A percentile compares a stretch with the other conserved stretches of the same genome.
phyloP scores from a whole-genome alignment of 2,888 invertebrate genomes.

The Aricia artaxerxes region DNA sequence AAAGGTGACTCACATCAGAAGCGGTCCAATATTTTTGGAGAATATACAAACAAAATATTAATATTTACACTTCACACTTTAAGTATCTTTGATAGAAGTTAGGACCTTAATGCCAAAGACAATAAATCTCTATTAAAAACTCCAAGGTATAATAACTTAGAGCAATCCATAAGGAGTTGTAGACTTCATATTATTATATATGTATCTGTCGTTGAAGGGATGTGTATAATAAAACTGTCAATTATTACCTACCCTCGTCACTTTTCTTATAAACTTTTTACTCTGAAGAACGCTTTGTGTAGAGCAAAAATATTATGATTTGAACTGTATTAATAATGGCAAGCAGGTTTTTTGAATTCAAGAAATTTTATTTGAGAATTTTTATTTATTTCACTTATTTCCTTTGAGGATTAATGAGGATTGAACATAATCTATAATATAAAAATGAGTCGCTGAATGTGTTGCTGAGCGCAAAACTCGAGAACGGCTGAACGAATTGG shows the following conservation, averaged over 20 bases:
- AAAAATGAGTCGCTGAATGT: too few relatives aligned
- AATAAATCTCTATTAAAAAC: background rate
- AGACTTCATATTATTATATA: background rate
- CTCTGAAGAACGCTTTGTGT: slow-evolving; percentile 31
- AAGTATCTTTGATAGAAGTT: too few relatives aligned
- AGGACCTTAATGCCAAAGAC: too few relatives aligned
- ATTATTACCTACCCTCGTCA: slow-evolving; percentile 40
- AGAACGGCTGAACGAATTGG: too few relatives aligned
- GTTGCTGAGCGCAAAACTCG: too few relatives aligned
- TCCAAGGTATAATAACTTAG: background rate
- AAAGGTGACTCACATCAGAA: background rate
- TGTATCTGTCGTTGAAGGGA: background rate
- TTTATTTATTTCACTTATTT: background rate
- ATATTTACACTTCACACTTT: too few relatives aligned
- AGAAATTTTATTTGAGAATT: background rate
- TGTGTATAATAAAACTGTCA: slow-evolving; percentile 38
- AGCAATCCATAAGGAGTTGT: background rate
- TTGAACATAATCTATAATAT: background rate
- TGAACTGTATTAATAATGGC: slow-evolving; percentile 5
- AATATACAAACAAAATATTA: background rate
- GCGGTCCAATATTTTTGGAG: background rate
- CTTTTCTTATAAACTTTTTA: slow-evolving; percentile 35
- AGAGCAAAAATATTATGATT: slow-evolving; percentile 18
- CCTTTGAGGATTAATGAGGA: too few relatives aligned
- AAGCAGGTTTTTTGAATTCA: background rate